phyloP scores from a whole-genome alignment of 2,888 invertebrate species.

The Petrolisthes cinctipes region DNA sequence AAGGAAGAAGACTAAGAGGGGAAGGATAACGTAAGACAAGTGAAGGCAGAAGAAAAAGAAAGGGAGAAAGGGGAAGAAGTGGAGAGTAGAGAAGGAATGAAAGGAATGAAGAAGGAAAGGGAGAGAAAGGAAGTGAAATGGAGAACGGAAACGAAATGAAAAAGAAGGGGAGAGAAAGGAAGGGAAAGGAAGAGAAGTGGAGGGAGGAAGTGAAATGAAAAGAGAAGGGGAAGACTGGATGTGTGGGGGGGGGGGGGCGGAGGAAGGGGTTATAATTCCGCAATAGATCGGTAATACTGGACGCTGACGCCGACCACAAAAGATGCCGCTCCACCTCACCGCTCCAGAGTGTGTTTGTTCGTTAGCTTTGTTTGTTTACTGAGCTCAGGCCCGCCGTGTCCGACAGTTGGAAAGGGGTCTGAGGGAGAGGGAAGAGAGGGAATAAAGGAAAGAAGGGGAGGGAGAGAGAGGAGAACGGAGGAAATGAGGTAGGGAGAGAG shows the following conservation, averaged over 20 bases:
- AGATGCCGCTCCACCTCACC: constrained; percentile 1
- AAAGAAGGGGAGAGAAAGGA: neutral
- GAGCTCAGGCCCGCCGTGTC: constrained; percentile 20
- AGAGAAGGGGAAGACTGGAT: neutral
- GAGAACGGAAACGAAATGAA: neutral
- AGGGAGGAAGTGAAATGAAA: neutral
- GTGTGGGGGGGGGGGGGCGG: neutral
- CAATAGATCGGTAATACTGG: constrained; percentile 27
- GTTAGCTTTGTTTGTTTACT: constrained; percentile 39
- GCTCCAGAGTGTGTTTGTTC: constrained; percentile 31
- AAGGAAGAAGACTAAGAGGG: neutral
- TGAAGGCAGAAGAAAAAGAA: neutral
- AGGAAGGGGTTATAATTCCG: constrained; percentile 2
- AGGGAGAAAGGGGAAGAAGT: neutral
- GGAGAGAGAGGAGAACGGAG: neutral
- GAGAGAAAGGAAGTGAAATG: neutral
- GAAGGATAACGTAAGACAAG: neutral
- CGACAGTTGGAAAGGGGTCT: neutral
- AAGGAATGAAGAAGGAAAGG: neutral
- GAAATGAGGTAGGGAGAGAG: neutral
- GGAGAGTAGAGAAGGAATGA: neutral
- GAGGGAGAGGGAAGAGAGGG: neutral
- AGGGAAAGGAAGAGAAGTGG: neutral
- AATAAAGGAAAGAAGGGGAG: too few relatives aligned
- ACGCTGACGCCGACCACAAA: constrained; percentile 3